Conservation (phyloP, 2,797 vertebrate species). For the Acipenser oxyrinchus region DNA sequence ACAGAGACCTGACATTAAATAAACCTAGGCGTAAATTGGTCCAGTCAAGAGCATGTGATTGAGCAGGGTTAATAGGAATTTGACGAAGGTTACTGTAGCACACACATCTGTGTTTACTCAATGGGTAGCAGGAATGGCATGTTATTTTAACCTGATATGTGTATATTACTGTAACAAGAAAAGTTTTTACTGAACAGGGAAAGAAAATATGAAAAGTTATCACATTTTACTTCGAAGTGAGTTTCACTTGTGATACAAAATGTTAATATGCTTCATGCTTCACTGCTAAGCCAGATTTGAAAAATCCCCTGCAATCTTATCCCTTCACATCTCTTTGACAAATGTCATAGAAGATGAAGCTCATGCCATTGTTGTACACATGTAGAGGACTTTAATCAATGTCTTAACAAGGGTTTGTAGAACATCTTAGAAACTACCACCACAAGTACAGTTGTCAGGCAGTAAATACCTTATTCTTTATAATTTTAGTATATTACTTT, state of each 20-base stretch:
- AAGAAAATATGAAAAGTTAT: conserved; percentile 21
- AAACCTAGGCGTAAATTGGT: neutral
- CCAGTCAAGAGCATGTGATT: too few relatives aligned
- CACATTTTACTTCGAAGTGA: too few relatives aligned
- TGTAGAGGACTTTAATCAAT: too few relatives aligned
- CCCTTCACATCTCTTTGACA: conserved; percentile 59
- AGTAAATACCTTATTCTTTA: too few relatives aligned
- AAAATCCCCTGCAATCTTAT: conserved; percentile 61
- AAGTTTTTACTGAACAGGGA: conserved; percentile 37
- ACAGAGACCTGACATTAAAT: neutral
- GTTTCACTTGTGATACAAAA: conserved; percentile 29
- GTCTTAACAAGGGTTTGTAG: too few relatives aligned
- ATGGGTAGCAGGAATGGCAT: too few relatives aligned
- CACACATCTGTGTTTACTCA: too few relatives aligned
- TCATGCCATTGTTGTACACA: conserved; percentile 30
- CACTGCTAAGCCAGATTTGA: conserved; percentile 67
- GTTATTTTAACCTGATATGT: conserved; percentile 32
- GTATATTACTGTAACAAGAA: conserved; percentile 37
- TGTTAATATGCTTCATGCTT: conserved; percentile 57
- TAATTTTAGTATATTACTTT: too few relatives aligned
- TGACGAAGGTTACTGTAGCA: too few relatives aligned
- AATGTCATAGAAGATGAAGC: conserved; percentile 46
- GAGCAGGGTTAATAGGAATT: too few relatives aligned
- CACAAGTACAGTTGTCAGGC: too few relatives aligned
- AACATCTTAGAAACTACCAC: too few relatives aligned